phyloP scores from a whole-genome alignment of 2,113 vertebrate genomes.

The Ardeotis arabs region DNA sequence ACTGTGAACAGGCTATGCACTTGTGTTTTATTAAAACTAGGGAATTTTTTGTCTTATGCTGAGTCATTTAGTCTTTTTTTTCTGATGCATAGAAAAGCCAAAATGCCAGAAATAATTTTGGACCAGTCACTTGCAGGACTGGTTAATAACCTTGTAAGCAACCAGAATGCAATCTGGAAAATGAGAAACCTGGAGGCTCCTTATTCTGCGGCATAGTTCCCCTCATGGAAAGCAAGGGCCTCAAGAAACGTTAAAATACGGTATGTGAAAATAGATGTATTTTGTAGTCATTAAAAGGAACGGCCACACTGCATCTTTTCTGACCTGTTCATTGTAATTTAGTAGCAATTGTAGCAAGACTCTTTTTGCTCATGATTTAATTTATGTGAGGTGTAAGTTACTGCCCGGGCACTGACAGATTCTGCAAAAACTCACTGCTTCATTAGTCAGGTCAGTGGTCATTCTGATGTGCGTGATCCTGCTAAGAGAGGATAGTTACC shows the following conservation, averaged over 20 bases:
- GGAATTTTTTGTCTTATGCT: not conserved
- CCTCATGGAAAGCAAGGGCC: accelerated
- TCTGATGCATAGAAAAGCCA: not conserved
- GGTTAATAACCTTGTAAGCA: not conserved
- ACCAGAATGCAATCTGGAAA: not conserved
- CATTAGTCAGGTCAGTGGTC: not conserved
- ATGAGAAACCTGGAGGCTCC: not conserved
- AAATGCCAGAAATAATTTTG: not conserved
- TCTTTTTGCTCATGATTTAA: not conserved
- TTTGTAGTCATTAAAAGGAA: not conserved
- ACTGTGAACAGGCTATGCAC: not conserved
- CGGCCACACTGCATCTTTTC: too few species aligned
- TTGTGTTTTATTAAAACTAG: not conserved
- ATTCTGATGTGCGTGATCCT: not conserved
- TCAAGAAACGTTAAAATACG: not conserved
- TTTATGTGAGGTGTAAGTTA: not conserved
- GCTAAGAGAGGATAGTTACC: not conserved
- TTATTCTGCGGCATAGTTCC: not conserved
- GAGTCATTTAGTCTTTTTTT: not conserved
- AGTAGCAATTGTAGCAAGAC: not conserved
- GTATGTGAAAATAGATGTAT: not conserved
- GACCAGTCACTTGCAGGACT: not conserved
- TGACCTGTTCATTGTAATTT: not conserved
- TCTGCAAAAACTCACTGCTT: not conserved
- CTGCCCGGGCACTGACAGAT: not conserved